These are phyloP conservation scores for Motacilla alba DNA, from an alignment of 2,113 vertebrate genomes.

Conservation along the genomic window DNA sequence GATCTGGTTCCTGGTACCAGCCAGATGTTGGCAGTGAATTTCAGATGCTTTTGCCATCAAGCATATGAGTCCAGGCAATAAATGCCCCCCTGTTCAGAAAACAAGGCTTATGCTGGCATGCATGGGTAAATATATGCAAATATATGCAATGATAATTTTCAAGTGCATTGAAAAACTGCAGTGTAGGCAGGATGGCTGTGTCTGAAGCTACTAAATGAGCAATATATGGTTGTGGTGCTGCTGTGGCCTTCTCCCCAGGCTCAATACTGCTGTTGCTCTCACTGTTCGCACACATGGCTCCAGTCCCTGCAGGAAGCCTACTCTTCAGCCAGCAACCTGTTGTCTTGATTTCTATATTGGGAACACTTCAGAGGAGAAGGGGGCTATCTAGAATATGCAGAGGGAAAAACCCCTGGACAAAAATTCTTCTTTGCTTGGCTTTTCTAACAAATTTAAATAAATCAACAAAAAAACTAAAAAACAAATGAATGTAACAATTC, in stretches of 20 bases:
- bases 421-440: background rate
- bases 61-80: background rate
- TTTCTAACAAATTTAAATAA: background rate
- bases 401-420: fast-evolving
- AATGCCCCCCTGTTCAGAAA: background rate
- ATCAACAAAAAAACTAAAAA: background rate
- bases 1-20: background rate
- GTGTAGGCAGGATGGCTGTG: background rate
- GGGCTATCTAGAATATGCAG: background rate
- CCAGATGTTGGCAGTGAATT: background rate
- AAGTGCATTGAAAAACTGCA: background rate
- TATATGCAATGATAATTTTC: background rate
- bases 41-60: background rate
- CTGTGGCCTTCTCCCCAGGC: background rate
- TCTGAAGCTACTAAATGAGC: background rate
- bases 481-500: background rate
- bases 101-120: background rate
- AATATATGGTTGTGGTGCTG: background rate
- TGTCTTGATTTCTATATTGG: background rate
- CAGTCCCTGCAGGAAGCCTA: background rate
- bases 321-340: background rate
- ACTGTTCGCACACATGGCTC: background rate
- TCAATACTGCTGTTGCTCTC: background rate
- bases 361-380: background rate
- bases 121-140: background rate